A percentile compares a stretch with the other conserved stretches of the same genome.
These are phyloP conservation scores for Spea hammondii DNA, from an alignment of 2,797 vertebrate species.

Conservation along the genomic window DNA sequence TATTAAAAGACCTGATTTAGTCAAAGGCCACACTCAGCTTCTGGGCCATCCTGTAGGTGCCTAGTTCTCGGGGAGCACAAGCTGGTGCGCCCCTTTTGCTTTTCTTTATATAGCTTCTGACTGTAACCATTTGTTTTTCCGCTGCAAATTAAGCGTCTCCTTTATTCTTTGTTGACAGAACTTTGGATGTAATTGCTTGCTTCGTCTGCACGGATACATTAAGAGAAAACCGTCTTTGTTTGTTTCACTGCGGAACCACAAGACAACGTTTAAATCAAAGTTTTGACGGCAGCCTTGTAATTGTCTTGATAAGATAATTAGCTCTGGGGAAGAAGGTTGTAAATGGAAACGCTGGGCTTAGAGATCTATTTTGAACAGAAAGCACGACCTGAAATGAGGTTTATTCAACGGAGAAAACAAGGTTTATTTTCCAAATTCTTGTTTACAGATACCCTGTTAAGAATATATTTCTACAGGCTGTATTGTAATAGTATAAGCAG, in stretches of 20 bases:
- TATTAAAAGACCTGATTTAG: too few relatives aligned
- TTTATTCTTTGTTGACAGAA: too few relatives aligned
- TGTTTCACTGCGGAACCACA: neutral
- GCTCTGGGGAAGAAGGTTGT: constrained; percentile 2
- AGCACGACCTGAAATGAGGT: neutral
- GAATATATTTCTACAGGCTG: too few relatives aligned
- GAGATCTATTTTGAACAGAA: neutral
- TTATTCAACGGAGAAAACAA: neutral
- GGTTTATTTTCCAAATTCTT: neutral
- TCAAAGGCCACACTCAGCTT: too few relatives aligned
- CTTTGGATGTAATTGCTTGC: neutral
- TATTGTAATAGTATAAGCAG: too few relatives aligned
- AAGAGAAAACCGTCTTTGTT: neutral
- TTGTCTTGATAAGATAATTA: constrained; percentile 39
- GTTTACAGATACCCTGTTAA: too few relatives aligned
- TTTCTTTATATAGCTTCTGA: too few relatives aligned
- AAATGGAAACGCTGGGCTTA: constrained; percentile 31
- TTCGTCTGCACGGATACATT: neutral
- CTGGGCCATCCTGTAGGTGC: too few relatives aligned
- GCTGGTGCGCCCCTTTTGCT: too few relatives aligned
- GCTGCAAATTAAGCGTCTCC: too few relatives aligned
- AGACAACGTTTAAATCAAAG: constrained; percentile 20
- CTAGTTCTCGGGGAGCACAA: too few relatives aligned
- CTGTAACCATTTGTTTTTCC: too few relatives aligned
- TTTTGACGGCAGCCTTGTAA: constrained; percentile 26